Percentiles rank a stretch among this genome's conserved stretches.
phyloP scores from a whole-genome alignment of 2,888 invertebrate species.

The Serrognathus titanus region DNA sequence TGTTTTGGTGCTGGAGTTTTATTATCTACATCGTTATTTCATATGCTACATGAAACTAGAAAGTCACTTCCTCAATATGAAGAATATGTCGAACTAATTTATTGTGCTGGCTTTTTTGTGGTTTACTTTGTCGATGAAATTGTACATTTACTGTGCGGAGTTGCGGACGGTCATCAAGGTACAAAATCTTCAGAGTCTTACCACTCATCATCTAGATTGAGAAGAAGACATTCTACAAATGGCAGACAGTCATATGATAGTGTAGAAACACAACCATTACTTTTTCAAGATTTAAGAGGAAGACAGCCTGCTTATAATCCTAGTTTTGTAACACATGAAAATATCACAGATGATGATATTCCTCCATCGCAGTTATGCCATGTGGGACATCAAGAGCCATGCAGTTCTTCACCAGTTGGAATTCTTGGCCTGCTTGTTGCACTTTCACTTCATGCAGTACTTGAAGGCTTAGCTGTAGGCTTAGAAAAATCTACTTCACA shows the following conservation, averaged over 20 bases:
- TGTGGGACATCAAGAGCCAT: constrained; percentile 64
- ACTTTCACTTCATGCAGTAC: constrained; percentile 70
- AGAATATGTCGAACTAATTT: constrained; percentile 60
- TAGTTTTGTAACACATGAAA: constrained; percentile 18
- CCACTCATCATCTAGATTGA: too few species aligned
- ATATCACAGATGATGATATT: neutral
- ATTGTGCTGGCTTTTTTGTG: constrained; percentile 68
- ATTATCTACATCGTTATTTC: constrained; percentile 70
- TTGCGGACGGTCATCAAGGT: neutral
- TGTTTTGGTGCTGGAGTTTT: constrained; percentile 82
- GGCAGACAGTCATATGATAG: constrained; percentile 10
- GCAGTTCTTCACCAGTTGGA: constrained; percentile 59
- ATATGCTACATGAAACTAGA: constrained; percentile 78
- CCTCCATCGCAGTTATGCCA: constrained; percentile 57
- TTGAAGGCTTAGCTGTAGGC: constrained; percentile 81
- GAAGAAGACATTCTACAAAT: neutral
- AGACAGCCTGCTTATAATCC: constrained; percentile 31
- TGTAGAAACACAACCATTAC: constrained; percentile 8
- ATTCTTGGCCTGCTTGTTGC: constrained; percentile 68
- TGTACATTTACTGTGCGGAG: constrained; percentile 55
- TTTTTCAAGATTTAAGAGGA: constrained; percentile 1
- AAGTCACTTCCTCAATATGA: constrained; percentile 42
- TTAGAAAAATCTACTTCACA: constrained; percentile 63
- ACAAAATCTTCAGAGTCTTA: neutral
- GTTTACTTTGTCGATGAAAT: constrained; percentile 72